A percentile compares a stretch with the other conserved stretches of the same genome.
Evolutionary conservation across 2,113 vertebrate genomes (phyloP).

Genomic region (Saguinus midas): DNA sequence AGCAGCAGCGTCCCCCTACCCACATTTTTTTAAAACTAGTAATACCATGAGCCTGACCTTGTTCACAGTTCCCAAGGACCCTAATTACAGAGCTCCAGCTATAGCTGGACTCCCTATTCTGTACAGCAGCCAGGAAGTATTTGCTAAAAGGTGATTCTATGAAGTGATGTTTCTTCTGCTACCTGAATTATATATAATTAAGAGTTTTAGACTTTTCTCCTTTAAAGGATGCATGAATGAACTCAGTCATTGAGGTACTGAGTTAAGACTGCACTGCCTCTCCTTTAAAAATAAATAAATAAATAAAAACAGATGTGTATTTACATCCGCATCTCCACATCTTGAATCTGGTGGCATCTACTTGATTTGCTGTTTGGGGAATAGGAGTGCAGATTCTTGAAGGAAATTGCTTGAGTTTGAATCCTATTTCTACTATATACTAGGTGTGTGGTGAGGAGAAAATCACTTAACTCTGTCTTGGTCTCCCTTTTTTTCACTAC

Average conservation of each 20-base stretch:
- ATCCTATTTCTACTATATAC: neutral
- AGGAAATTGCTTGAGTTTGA: neutral
- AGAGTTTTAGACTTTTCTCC: neutral
- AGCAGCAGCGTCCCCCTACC: neutral
- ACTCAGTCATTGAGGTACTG: neutral
- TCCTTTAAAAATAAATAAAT: neutral
- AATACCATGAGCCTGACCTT: neutral
- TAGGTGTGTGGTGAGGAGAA: neutral
- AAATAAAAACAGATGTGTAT: neutral
- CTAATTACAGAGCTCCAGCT: neutral
- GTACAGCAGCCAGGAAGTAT: neutral
- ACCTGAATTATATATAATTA: neutral
- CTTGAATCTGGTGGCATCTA: neutral
- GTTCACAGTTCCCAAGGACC: neutral
- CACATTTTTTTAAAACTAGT: neutral
- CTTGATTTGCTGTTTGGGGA: neutral
- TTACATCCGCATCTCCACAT: neutral
- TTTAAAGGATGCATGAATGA: neutral
- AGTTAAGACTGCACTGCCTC: neutral
- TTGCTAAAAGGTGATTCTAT: neutral
- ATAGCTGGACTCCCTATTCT: neutral
- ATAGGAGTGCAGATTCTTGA: neutral
- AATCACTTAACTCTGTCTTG: neutral
- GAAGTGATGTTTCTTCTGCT: neutral
- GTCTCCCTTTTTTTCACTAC: neutral